Evolutionary conservation across 2,113 vertebrate genomes (phyloP), one percentile per base, ranked within the genome.

Genomic region (Oncorhynchus clarkii): DNA sequence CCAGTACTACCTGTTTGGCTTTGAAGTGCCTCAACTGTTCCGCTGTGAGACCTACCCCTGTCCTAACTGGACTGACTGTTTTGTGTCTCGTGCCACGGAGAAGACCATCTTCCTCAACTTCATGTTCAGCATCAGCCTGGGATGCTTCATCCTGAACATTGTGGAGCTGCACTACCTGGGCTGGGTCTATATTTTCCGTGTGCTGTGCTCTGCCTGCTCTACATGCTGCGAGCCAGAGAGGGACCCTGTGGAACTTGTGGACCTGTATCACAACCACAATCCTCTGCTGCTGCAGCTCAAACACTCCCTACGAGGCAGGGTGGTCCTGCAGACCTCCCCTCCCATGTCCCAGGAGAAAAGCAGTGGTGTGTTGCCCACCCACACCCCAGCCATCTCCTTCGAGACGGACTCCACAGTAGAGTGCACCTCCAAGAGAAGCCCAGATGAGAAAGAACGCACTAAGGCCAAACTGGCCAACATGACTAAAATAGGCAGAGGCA

Each of bases 51-150:
- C 87, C 16, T 91, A 90, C 74, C 92, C 88, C 54, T 89, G 84
- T 77, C 90, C 88, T 3, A 90, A 88, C 71, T 86, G 78, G 76
- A 90, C 84, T 4, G 84, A 92, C 81, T 92, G 88, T 76, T 92
- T 92, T 73, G 78, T 93, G 60, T 93, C 89, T 24, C 89, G 88
- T 45, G 90, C 88, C 26, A 90, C 85, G 1, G 89, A 94, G 81
- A 90, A 92, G 78, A 92, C 88, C 51, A 87, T 91, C 73, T 92
- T 93, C 39, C 87, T 94, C 77, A 91, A 90, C 77, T 91, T 93
- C 73, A 91, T 90, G 86, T 90, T 92, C 34, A 85, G 82, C 5
- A 84, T 89, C 74, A 91, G 88, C 34, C 71, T 88, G 0, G 89
- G 87, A 8, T 94, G 88, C 78, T 93, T 91, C 74, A 76, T 93